Conservation (phyloP, 2,888 invertebrate species). For the Margaritifera margaritifera region DNA sequence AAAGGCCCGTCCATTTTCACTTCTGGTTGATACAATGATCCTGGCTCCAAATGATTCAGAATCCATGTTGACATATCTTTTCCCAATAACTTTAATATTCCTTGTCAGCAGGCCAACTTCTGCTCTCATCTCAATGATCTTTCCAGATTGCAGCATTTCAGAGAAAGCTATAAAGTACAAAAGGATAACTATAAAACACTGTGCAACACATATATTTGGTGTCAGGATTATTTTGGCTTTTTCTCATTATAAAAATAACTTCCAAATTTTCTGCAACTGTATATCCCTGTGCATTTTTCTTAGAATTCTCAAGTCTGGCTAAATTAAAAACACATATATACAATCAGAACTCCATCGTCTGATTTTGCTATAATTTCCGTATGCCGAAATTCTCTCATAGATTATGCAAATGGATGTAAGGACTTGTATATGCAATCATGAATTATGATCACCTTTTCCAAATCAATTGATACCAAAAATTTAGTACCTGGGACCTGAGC, state of each 20-base stretch:
- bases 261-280: neutral
- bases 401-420: too few species aligned
- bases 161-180: slow-evolving; percentile 27
- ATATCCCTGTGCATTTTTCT: neutral
- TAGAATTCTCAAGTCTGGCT: too few species aligned
- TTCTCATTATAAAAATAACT: neutral
- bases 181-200: neutral
- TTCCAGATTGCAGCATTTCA: slow-evolving; percentile 41
- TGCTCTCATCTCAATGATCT: slow-evolving; percentile 48
- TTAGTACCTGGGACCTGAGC: too few species aligned
- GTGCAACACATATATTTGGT: neutral
- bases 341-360: too few species aligned
- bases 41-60: slow-evolving; percentile 59
- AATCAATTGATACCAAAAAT: too few species aligned
- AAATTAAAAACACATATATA: too few species aligned
- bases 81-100: slow-evolving; percentile 66
- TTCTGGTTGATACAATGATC: slow-evolving; percentile 39
- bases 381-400: too few species aligned
- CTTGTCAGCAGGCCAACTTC: slow-evolving; percentile 68
- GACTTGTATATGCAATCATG: too few species aligned
- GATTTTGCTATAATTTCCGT: too few species aligned
- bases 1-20: too few species aligned
- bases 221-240: too few species aligned
- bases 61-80: slow-evolving; percentile 44
- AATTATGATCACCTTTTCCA: too few species aligned